Percentiles rank a stretch among this genome's conserved stretches.
These are phyloP conservation scores for Drosophila basisetae DNA, from an alignment of 2,888 invertebrate species.

Conservation along the genomic window DNA sequence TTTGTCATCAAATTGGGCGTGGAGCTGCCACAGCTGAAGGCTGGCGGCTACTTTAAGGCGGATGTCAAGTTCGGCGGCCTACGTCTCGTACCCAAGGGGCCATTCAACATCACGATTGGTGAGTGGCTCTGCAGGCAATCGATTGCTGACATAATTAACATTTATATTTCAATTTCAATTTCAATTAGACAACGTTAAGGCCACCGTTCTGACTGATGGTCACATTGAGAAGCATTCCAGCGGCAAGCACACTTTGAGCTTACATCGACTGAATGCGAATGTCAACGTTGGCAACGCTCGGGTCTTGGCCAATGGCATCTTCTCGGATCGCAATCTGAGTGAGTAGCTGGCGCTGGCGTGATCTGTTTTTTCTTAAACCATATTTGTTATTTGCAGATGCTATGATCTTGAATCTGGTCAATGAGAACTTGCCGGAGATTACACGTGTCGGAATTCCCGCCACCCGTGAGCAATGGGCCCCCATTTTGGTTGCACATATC, in stretches of 20 bases:
- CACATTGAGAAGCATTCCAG: slow-evolving; percentile 69
- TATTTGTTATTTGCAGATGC: slow-evolving; percentile 62
- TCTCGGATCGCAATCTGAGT: slow-evolving; percentile 83
- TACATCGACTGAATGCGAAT: slow-evolving; percentile 82
- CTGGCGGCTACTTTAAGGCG: slow-evolving; percentile 88
- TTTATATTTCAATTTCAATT: neutral
- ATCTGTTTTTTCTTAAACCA: neutral
- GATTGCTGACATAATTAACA: too few relatives aligned
- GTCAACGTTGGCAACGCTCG: slow-evolving; percentile 78
- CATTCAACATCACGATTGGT: slow-evolving; percentile 88
- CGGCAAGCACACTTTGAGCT: slow-evolving; percentile 70
- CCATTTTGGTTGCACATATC: slow-evolving; percentile 81
- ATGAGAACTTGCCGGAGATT: slow-evolving; percentile 87
- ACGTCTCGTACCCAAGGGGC: slow-evolving; percentile 88
- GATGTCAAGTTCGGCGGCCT: slow-evolving; percentile 88
- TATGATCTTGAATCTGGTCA: slow-evolving; percentile 86
- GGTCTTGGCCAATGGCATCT: slow-evolving; percentile 83
- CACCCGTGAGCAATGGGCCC: slow-evolving; percentile 84
- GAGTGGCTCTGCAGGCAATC: slow-evolving; percentile 61
- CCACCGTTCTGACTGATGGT: slow-evolving; percentile 81
- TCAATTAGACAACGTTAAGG: slow-evolving; percentile 75
- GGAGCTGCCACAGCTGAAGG: slow-evolving; percentile 86
- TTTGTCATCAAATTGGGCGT: slow-evolving; percentile 88
- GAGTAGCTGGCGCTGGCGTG: slow-evolving; percentile 25
- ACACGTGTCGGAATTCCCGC: slow-evolving; percentile 86